Base-by-base conservation (phyloP, 2,888 invertebrate species). In the Argyra leucocephala region DNA sequence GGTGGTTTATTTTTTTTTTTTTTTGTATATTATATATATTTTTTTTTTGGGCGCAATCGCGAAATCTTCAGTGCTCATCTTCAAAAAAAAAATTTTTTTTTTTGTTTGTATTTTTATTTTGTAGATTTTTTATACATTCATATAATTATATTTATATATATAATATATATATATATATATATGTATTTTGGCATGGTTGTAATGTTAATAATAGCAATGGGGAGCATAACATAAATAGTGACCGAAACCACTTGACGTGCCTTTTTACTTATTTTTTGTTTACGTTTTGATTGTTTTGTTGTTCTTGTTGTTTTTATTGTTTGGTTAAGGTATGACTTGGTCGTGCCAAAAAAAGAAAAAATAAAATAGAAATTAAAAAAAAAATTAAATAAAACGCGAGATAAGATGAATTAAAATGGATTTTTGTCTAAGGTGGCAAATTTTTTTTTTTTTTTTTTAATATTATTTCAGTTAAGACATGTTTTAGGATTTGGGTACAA, bases 1-100 rank as follows among this genome's bases (percentile, higher is more conserved):
- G 15, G 31, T 31, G 10, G 10, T 31, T 31, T 31, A 31, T 7
- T 6, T 31, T 7, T 31, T 31, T 3, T 2, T 31, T 31, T 31
- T 31, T 31, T 31, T 31, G 26, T 26, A 6, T 26, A 26, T 26
- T 26, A 10, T n/a, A n/a, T n/a, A 1, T 31, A 12, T 7, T 10
- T 31, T 18, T 48, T 12, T 48, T 48, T n/a, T 48, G 48, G 48
- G 48, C 48, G 48, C 48, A 48, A 18, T 48, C 48, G 48, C 15
- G 48, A 15, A 48, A 48, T 48, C 48, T 48, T 48, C n/a, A n/a
- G 15, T 48, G 48, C 48, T 48, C 48, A 48, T 48, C 48, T 48
- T 48, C 48, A 48, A 48, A 48, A 48, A 48, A 48, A 48, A 48
- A 48, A 48, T n/a, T n/a, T n/a, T n/a, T n/a, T n/a, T n/a, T n/a